Base-by-base conservation (phyloP, 2,797 vertebrate species). In the Semotilus atromaculatus region DNA sequence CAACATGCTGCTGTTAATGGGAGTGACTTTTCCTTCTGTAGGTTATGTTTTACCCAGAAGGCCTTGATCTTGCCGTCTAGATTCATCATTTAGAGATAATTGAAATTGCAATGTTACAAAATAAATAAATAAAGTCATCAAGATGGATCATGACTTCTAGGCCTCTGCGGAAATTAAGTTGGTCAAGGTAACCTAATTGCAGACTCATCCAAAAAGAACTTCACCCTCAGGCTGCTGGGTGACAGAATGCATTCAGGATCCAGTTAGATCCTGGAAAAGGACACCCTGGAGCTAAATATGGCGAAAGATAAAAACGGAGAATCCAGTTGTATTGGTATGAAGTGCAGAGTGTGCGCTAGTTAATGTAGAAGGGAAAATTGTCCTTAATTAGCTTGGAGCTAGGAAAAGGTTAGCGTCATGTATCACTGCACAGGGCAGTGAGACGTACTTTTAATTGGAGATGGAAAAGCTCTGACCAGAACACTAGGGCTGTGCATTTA, bases 401-500 rank as follows among this genome's bases (percentile, higher is more conserved):
- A 67, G 87, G 87, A 88, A 88, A 90, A 89, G 91, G 88, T 92
- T 90, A 89, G 88, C 88, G 88, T 87, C 85, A 90, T 90, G 90
- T 91, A 85, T 83, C 77, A 89, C 85, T 89, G 87, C 68, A 81
- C 87, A 86, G 80, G 87, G 83, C 89, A 85, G 85, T 13, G 82
- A 67, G 84, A 89, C 75, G 87, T 88, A 87, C 85, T 86, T 91
- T 88, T 93, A 91, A 94, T 92, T 93, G 89, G 92, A 89, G 90
- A 90, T 91, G 80, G 86, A 77, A 81, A 89, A 73, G 81, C 89
- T 88, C 85, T 81, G 84, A 89, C 89, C 89, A 87, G 86, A 86
- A 86, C 82, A 83, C 85, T 81, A 72, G 62, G 86, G 76, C 71
- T 85, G 88, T 86, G 66, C 88, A 51, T 90, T 90, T 89, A 90